phyloP scores from a whole-genome alignment of 2,113 vertebrate genomes.

The Chrysemys picta region DNA sequence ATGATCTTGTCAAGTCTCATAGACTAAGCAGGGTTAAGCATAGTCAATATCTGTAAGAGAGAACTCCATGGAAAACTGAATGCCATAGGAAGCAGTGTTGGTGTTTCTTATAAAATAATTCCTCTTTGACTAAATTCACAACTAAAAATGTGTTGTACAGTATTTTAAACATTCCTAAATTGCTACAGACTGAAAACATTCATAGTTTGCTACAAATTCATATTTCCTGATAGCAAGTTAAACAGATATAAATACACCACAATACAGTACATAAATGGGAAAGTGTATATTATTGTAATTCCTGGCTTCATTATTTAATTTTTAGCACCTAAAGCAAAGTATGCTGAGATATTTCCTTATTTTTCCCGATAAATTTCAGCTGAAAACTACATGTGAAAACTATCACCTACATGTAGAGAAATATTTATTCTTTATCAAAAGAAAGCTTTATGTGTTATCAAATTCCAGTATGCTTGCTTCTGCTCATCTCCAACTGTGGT shows the following conservation, averaged over 20 bases:
- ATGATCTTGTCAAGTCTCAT: not conserved
- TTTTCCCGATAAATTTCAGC: not conserved
- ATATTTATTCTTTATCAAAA: not conserved
- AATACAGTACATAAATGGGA: not conserved
- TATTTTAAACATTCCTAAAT: not conserved
- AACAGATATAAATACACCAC: not conserved
- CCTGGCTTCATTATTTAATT: not conserved
- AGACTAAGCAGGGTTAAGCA: not conserved
- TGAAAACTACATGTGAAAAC: not conserved
- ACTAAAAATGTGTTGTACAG: not conserved
- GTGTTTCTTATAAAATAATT: not conserved
- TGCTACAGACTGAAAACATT: not conserved
- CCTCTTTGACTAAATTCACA: not conserved
- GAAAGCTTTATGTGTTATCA: not conserved
- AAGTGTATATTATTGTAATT: not conserved
- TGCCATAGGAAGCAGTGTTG: not conserved
- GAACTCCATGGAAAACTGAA: not conserved
- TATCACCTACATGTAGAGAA: not conserved
- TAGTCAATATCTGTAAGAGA: not conserved
- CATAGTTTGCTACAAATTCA: not conserved
- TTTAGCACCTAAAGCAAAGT: not conserved
- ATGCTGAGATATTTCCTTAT: not conserved
- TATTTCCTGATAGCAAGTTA: not conserved
- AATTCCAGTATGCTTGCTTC: not conserved
- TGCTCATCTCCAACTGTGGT: not conserved